Evolutionary conservation across 2,113 vertebrate genomes (phyloP).

Genomic region (Callorhinus ursinus): DNA sequence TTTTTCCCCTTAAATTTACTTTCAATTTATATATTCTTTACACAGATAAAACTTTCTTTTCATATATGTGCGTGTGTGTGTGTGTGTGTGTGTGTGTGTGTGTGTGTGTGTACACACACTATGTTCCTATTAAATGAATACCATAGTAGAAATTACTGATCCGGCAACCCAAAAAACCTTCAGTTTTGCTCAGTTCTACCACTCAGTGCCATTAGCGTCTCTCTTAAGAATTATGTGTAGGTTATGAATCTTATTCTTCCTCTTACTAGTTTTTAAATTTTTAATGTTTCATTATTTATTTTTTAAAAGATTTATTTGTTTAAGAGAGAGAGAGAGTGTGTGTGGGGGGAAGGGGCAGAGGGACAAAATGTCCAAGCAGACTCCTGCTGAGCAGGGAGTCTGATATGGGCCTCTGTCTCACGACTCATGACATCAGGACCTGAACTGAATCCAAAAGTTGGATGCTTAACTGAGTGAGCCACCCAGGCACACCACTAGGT

Average conservation of each 20-base stretch:
- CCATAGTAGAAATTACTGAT: background rate
- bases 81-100: too few relatives aligned
- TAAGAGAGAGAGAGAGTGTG: too few relatives aligned
- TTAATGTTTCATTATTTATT: too few relatives aligned
- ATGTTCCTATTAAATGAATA: background rate
- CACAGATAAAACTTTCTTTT: background rate
- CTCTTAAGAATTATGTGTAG: background rate
- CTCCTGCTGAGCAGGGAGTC: too few relatives aligned
- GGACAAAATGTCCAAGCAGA: too few relatives aligned
- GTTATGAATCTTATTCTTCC: background rate
- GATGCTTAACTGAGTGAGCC: background rate
- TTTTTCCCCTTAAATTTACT: background rate
- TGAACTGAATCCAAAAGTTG: background rate
- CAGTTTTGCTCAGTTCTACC: background rate
- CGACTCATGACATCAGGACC: background rate
- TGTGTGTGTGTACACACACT: too few relatives aligned
- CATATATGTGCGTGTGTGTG: too few relatives aligned
- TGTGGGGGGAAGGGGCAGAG: too few relatives aligned
- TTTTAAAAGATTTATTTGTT: background rate
- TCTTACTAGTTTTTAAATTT: background rate
- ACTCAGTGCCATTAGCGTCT: background rate
- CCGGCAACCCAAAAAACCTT: background rate
- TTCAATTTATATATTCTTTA: conserved; percentile 7
- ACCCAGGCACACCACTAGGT: background rate
- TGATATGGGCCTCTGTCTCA: too few relatives aligned